Conservation (phyloP, 2,113 vertebrate species). For the Ceyx margarethae region DNA sequence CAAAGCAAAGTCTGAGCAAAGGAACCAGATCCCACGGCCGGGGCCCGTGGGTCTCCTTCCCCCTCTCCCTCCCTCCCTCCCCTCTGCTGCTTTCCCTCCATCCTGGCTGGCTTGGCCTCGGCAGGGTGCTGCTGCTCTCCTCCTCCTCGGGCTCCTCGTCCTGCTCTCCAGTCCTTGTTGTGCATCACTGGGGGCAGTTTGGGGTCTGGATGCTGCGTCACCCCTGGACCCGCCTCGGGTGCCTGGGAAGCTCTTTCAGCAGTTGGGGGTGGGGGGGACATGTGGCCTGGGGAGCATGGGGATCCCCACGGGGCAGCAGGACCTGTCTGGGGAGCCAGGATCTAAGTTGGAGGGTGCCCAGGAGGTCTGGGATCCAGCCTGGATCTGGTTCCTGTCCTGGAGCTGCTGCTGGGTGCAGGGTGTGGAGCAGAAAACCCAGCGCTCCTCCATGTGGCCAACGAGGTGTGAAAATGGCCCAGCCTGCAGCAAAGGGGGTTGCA, state of each 20-base stretch:
- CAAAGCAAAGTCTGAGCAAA: background rate
- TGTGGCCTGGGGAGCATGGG: no score
- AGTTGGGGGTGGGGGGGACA: background rate
- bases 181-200: accelerated
- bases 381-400: background rate
- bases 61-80: no score
- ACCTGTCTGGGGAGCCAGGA: background rate
- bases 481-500: no score
- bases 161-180: background rate
- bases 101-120: background rate
- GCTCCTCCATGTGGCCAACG: no score
- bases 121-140: background rate
- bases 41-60: background rate
- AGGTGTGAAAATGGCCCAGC: no score
- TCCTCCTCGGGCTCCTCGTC: background rate
- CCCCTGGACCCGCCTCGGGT: accelerated
- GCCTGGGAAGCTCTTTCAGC: background rate
- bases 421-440: no score
- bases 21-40: accelerated
- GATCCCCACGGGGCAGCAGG: background rate
- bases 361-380: background rate
- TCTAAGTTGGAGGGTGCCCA: background rate
- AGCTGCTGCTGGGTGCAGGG: no score
- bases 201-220: background rate
- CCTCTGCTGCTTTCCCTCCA: background rate